phyloP scores from a whole-genome alignment of 2,888 invertebrate genomes.

The Thereva unica region DNA sequence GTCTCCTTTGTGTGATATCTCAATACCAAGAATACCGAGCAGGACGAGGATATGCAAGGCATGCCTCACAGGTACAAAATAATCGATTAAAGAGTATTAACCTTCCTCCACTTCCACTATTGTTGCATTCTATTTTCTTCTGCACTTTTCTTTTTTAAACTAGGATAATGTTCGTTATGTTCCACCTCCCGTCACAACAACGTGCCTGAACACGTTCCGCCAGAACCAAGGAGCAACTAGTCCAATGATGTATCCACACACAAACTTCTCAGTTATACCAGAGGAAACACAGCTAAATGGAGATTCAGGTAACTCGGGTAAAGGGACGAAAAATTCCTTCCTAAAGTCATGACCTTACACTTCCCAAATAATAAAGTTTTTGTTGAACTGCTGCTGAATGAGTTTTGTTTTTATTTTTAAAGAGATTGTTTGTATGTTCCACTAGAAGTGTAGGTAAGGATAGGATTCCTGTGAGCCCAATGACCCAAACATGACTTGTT shows the following conservation, averaged over 20 bases:
- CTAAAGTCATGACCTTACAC: not conserved
- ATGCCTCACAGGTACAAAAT: conserved; percentile 33
- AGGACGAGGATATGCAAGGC: conserved; percentile 69
- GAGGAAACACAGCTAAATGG: conserved; percentile 43
- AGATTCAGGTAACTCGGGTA: conserved; percentile 5
- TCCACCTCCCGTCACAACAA: conserved; percentile 42
- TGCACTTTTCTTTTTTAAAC: not conserved
- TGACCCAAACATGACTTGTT: no score
- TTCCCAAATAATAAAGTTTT: no score
- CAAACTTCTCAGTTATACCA: conserved; percentile 46
- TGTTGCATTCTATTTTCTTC: not conserved
- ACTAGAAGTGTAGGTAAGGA: no score
- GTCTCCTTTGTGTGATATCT: conserved; percentile 81
- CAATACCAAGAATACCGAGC: conserved; percentile 81
- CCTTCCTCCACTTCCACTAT: not conserved
- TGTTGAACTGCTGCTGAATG: not conserved
- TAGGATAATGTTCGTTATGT: conserved; percentile 15
- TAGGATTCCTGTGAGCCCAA: no score
- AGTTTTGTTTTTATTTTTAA: not conserved
- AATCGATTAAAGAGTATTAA: not conserved
- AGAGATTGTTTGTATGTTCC: no score
- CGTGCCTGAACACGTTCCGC: conserved; percentile 42
- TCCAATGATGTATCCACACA: conserved; percentile 42
- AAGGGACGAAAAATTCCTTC: not conserved
- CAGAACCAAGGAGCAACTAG: conserved; percentile 41